Base-by-base conservation (phyloP, 2,113 vertebrate species). In the Eudorcas thomsonii region DNA sequence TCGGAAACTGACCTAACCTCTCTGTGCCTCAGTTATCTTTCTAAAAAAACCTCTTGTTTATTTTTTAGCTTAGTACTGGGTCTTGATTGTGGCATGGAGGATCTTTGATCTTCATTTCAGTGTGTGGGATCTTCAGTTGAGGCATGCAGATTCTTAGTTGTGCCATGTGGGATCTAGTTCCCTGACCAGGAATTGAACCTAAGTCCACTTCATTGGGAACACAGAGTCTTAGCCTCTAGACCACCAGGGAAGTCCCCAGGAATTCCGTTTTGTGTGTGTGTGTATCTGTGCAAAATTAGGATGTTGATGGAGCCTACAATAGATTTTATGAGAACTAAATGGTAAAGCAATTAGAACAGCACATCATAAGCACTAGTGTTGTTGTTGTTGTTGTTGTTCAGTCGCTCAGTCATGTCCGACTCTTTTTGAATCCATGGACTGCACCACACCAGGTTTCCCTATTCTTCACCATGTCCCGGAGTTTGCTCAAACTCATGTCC, bases 11-110 rank as follows among this genome's bases (percentile, higher is more conserved):
- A 19, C 55, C 55, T 88, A 96, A 95, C 87, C 43, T 96, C n/a
- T 94, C 55, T 90, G 82, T 30, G 77, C 84, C 11, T 97, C 64
- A 74, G 54, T 48, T 95, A 52, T 81, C 50, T 52, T 33, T 59
- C 25, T 77, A 3, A 43, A 43, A 71, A 74, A 74, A 39, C 1
- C n/a, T 39, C 67, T 39, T 23, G 16, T 36, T 36, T 67, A 36
- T 36, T 67, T 67, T 19, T 67, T 36, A 19, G 33, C 64, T 67
- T 50, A 13, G 16, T 36, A 36, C 33, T 36, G 17, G 33, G 16
- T 67, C 16, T 36, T 67, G 19, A 36, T 11, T 36, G 33, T 67
- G 33, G 64, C 64, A 36, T 0, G 2, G 64, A 67, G 33, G 64
- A 36, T 36, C 33, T 67, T 36, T 36, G 64, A 67, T 67, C 64